Percentiles rank a stretch among this genome's conserved stretches.
These are phyloP conservation scores for Torymus tubicola DNA, from an alignment of 2,888 invertebrate species.

Conservation along the genomic window DNA sequence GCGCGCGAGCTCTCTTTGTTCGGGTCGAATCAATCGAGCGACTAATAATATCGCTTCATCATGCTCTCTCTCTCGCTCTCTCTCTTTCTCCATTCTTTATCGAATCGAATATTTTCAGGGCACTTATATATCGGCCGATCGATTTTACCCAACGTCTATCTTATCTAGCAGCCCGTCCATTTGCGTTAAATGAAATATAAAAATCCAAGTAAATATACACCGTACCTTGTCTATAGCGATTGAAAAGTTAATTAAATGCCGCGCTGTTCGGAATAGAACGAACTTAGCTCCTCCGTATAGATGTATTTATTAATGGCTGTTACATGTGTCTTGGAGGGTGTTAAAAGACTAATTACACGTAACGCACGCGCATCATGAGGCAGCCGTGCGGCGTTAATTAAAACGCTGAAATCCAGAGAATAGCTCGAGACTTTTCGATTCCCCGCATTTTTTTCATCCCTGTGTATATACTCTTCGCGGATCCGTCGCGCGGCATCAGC, in stretches of 20 bases:
- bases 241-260: too few relatives aligned
- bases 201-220: background rate
- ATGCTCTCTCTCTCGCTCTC: conserved; percentile 9
- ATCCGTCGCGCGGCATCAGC: conserved; percentile 55
- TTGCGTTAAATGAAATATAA: conserved; percentile 10
- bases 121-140: conserved; percentile 33
- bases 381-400: conserved; percentile 39
- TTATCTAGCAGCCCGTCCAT: conserved; percentile 8
- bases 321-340: conserved; percentile 9
- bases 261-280: too few relatives aligned
- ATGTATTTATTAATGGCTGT: too few relatives aligned
- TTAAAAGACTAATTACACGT: conserved; percentile 44
- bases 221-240: too few relatives aligned
- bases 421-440: conserved; percentile 43
- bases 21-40: conserved; percentile 37
- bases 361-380: background rate
- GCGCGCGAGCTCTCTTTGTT: conserved; percentile 27
- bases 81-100: conserved; percentile 15
- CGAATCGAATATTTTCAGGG: conserved; percentile 19
- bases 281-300: too few relatives aligned
- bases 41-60: conserved; percentile 46
- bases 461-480: conserved; percentile 12
- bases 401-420: conserved; percentile 45
- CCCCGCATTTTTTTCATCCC: conserved; percentile 30
- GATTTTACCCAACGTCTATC: conserved; percentile 18